These are phyloP conservation scores for Tetragonula carbonaria DNA, from an alignment of 2,888 invertebrate species.

Conservation along the genomic window DNA sequence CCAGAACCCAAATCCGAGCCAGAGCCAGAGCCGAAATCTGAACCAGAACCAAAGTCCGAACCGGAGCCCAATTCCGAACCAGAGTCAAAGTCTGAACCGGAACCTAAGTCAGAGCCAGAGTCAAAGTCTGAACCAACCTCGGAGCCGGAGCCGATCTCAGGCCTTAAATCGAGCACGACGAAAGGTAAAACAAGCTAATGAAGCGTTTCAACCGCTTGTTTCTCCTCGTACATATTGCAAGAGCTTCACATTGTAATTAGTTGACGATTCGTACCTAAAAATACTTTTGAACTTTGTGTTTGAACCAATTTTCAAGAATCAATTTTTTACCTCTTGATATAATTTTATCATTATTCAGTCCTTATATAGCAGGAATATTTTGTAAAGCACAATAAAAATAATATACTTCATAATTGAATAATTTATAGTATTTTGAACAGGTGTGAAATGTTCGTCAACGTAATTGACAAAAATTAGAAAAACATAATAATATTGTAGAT, in stretches of 20 bases:
- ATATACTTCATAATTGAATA: not conserved
- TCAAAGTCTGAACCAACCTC: slow-evolving; percentile 81
- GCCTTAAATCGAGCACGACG: slow-evolving; percentile 76
- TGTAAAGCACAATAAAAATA: too few species aligned
- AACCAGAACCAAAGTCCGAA: slow-evolving; percentile 84
- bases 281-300: not conserved
- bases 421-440: not conserved
- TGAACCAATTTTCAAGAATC: not conserved
- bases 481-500: slow-evolving; percentile 20
- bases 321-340: not conserved
- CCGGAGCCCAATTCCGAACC: slow-evolving; percentile 82
- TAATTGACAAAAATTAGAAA: slow-evolving; percentile 33
- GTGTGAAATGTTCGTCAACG: not conserved
- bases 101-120: slow-evolving; percentile 80
- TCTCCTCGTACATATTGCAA: slow-evolving; percentile 37
- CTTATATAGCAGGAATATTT: too few species aligned
- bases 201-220: slow-evolving; percentile 58
- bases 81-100: slow-evolving; percentile 83
- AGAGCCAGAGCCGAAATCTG: slow-evolving; percentile 81
- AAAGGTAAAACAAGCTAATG: slow-evolving; percentile 77
- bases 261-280: not conserved
- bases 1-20: slow-evolving; percentile 83
- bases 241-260: slow-evolving; percentile 51
- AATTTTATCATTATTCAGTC: not conserved
- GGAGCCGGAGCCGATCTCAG: slow-evolving; percentile 78